Base-by-base conservation (phyloP, 2,113 vertebrate species). In the Ictalurus punctatus region DNA sequence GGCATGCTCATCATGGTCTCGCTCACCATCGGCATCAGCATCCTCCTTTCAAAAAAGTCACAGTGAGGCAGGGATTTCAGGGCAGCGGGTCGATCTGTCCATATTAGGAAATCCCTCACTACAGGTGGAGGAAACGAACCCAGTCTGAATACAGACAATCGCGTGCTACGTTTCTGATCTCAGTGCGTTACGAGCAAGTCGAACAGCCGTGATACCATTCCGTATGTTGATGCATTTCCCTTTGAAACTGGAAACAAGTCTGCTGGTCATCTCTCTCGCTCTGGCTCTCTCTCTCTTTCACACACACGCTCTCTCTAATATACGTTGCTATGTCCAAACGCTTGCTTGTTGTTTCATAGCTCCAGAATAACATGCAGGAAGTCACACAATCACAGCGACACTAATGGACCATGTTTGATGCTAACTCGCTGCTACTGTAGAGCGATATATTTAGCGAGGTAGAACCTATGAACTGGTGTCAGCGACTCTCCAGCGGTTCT, bases 1-100 rank as follows among this genome's bases (percentile, higher is more conserved):
- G 83, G 94, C 88, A 86, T 94, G 59, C 25, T 93, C 2, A 37
- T 94, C 89, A 89, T 94, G 89, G 76, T 93, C n/a, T 30, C 93
- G 37, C 87, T 95, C 87, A 92, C 86, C 3, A 90, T 90, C 63
- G 78, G 92, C 65, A 84, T 96, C 88, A 84, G 94, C 92, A 86
- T 90, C 90, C 73, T 94, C 44, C 10, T 37, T 7, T 61, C 16
- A 14, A 14, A 12, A 21, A 58, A 4, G 30, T 21, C 12, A 30
- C 4, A 56, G 27, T 16, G 78, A 14, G 25, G 25, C 4, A 1
- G 12, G 74, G 69, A 14, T 14, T 78, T 52, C 14, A 1, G 78
- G n/a, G 34, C 30, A 67, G 44, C 17, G 40, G 37, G 5, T 73
- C 16, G 16, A 73, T 19, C 37, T 73, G 16, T 69, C n/a, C 13